Evolutionary conservation across 2,797 vertebrate genomes (phyloP).

Genomic region (Urophycis tenuis): DNA sequence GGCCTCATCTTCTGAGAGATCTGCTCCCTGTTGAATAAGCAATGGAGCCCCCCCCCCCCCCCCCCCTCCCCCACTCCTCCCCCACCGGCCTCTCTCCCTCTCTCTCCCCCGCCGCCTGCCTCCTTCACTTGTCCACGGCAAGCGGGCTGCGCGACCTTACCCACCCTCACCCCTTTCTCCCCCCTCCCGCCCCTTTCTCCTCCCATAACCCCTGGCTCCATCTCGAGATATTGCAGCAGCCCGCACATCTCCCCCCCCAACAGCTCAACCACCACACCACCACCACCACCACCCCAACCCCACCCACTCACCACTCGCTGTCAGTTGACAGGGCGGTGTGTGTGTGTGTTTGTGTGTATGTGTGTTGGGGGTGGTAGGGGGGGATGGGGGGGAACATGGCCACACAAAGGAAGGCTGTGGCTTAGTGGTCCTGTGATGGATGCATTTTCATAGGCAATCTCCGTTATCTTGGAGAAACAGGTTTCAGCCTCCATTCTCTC

Average conservation of each 20-base stretch:
- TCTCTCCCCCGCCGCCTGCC: conserved; percentile 36
- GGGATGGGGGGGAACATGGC: neutral
- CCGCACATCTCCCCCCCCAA: conserved; percentile 19
- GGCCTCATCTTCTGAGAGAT: conserved; percentile 65
- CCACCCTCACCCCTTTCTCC: conserved; percentile 27
- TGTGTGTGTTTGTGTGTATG: no score
- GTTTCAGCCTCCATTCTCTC: conserved; percentile 70
- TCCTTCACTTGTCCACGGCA: conserved; percentile 45
- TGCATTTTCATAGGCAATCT: conserved; percentile 76
- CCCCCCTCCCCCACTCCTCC: conserved; percentile 33
- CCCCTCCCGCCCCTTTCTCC: conserved; percentile 10
- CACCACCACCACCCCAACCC: neutral
- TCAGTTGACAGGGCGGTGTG: neutral
- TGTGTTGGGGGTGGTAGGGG: conserved; percentile 49
- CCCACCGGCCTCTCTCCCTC: conserved; percentile 28
- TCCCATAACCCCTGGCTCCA: conserved; percentile 50
- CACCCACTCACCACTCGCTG: neutral
- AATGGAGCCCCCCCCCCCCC: conserved; percentile 58
- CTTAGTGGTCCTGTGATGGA: conserved; percentile 76
- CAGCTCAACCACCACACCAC: conserved; percentile 22
- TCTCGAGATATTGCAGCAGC: conserved; percentile 35
- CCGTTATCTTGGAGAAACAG: conserved; percentile 78
- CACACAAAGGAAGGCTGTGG: conserved; percentile 68
- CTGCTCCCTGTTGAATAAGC: conserved; percentile 74
- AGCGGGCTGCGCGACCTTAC: conserved; percentile 43